These are phyloP conservation scores for Reticulitermes speratus DNA, from an alignment of 1,140 invertebrate genomes.

Conservation along the genomic window DNA sequence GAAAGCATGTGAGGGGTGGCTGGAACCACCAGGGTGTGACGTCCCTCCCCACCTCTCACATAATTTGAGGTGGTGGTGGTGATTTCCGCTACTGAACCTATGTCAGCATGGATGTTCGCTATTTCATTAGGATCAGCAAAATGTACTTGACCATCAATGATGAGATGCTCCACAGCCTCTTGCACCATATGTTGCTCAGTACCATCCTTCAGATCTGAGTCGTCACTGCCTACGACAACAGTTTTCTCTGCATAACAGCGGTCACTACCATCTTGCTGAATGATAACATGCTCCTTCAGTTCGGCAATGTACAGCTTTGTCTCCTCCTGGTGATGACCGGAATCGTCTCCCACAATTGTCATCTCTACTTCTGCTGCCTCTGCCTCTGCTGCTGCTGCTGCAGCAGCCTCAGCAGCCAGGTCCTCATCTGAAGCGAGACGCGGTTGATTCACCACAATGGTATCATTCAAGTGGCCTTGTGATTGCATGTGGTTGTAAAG, in stretches of 20 bases:
- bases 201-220: constrained; percentile 43
- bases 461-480: constrained; percentile 69
- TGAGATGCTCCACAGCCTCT: constrained; percentile 53
- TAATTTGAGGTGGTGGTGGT: constrained; percentile 27
- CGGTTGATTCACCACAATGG: constrained; percentile 77
- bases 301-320: constrained; percentile 57
- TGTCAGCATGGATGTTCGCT: constrained; percentile 25
- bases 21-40: constrained; percentile 32
- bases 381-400: constrained; percentile 46
- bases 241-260: constrained; percentile 38
- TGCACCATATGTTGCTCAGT: constrained; percentile 44
- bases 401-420: constrained; percentile 49
- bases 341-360: constrained; percentile 40
- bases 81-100: constrained; percentile 30
- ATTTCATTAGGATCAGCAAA: constrained; percentile 30
- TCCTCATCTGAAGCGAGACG: constrained; percentile 61
- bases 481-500: constrained; percentile 76
- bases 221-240: constrained; percentile 39
- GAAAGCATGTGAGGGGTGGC: constrained; percentile 30
- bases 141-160: constrained; percentile 54
- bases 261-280: constrained; percentile 46
- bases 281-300: constrained; percentile 56
- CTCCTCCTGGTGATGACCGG: constrained; percentile 40
- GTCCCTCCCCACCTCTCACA: constrained; percentile 37
- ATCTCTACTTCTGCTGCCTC: constrained; percentile 44